phyloP scores from a whole-genome alignment of 2,113 vertebrate species.

The Psammodynastes pulverulentus region DNA sequence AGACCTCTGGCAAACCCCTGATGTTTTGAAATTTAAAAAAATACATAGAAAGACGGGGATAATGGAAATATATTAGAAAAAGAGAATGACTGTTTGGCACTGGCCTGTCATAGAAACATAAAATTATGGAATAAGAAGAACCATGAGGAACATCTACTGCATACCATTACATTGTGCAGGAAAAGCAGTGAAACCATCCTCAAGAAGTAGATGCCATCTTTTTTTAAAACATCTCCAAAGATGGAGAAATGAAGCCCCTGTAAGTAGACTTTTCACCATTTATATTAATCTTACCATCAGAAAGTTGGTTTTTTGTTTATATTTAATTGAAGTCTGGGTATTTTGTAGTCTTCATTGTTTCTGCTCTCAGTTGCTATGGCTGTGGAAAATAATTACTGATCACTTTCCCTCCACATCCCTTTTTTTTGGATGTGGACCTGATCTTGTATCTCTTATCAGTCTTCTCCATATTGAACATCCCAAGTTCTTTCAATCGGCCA shows the following conservation, averaged over 20 bases:
- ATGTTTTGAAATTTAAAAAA: not conserved
- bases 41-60: not conserved
- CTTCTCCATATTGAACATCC: not conserved
- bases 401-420: not conserved
- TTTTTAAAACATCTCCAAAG: not conserved
- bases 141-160: not conserved
- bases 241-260: not conserved
- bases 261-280: not conserved
- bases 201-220: not conserved
- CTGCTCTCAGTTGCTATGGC: not conserved
- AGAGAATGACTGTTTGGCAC: not conserved
- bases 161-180: not conserved
- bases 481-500: not conserved
- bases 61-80: not conserved
- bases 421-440: not conserved
- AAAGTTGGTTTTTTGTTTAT: not conserved
- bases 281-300: not conserved
- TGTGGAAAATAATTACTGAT: not conserved
- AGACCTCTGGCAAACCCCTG: not conserved
- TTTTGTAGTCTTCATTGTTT: not conserved
- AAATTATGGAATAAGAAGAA: not conserved
- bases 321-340: not conserved
- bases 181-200: not conserved
- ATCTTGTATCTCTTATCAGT: not conserved
- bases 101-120: not conserved